Evolutionary conservation across 1,140 invertebrate species (phyloP).

Genomic region (Heliconius eleuchia): DNA sequence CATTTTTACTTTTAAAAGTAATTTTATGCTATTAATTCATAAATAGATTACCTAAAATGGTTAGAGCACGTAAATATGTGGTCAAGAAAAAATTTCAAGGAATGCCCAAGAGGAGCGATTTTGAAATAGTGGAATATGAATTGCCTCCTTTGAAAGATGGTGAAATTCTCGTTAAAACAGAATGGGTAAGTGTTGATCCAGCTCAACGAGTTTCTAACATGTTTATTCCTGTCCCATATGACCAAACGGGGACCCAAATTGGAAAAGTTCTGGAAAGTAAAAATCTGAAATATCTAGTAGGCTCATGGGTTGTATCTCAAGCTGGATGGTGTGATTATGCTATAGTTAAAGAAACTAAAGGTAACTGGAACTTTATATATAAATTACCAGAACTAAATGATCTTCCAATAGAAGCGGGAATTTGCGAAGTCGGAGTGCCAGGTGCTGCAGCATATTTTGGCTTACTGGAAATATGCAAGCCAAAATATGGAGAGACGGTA

Average conservation of each 20-base stretch:
- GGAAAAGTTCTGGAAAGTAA: slow-evolving; percentile 57
- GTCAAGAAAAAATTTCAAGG: slow-evolving; percentile 70
- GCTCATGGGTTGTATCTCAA: slow-evolving; percentile 78
- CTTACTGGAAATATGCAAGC: slow-evolving; percentile 85
- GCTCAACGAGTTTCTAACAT: slow-evolving; percentile 67
- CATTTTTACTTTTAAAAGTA: neutral
- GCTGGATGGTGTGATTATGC: slow-evolving; percentile 83
- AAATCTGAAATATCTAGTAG: slow-evolving; percentile 79
- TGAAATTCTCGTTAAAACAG: slow-evolving; percentile 75
- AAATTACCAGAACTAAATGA: slow-evolving; percentile 58
- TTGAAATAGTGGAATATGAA: slow-evolving; percentile 69
- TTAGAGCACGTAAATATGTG: slow-evolving; percentile 68
- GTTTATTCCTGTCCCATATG: slow-evolving; percentile 48
- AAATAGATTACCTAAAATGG: neutral
- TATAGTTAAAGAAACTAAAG: slow-evolving; percentile 36
- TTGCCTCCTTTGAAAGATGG: slow-evolving; percentile 61
- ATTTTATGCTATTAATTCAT: neutral
- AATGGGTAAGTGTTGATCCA: slow-evolving; percentile 81
- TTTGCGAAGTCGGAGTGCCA: slow-evolving; percentile 64
- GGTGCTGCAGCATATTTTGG: slow-evolving; percentile 88
- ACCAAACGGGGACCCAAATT: slow-evolving; percentile 70
- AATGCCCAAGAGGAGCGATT: slow-evolving; percentile 67
- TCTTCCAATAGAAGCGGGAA: slow-evolving; percentile 44
- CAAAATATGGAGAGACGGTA: slow-evolving; percentile 86
- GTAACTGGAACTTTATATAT: slow-evolving; percentile 59